Percentiles rank a stretch among this genome's conserved stretches.
These are phyloP conservation scores for Furnarius figulus DNA, from an alignment of 2,113 vertebrate genomes.

Conservation along the genomic window DNA sequence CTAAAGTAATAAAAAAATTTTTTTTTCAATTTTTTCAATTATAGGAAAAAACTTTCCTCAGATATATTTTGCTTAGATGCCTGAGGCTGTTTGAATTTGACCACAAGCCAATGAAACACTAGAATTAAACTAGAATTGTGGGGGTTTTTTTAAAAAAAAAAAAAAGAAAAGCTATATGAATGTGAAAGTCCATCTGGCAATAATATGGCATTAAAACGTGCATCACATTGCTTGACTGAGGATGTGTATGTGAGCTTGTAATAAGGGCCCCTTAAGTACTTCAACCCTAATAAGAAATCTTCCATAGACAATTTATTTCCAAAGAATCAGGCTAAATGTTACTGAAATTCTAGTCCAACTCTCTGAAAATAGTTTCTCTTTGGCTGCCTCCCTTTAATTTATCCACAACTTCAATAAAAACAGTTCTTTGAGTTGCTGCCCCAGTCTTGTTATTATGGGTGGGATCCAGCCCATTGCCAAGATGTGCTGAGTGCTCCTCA, in stretches of 20 bases:
- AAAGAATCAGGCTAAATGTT: background rate
- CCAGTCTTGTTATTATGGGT: background rate
- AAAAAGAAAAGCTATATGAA: background rate
- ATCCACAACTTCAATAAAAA: slow-evolving; percentile 2
- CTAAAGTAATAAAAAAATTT: background rate
- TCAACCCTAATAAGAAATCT: background rate
- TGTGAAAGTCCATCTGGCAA: background rate
- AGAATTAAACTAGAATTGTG: background rate
- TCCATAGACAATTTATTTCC: background rate
- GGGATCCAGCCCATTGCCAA: fast-evolving
- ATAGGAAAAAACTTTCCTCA: background rate
- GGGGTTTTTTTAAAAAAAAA: background rate
- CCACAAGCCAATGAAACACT: background rate
- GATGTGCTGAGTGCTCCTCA: background rate
- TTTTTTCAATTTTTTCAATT: too few species aligned
- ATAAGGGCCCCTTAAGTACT: background rate
- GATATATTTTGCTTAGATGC: background rate
- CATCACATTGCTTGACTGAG: background rate
- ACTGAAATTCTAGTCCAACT: background rate
- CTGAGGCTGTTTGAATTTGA: background rate
- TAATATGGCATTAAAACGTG: background rate
- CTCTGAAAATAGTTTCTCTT: slow-evolving; percentile 55
- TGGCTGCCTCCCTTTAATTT: slow-evolving; percentile 59
- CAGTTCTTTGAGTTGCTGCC: slow-evolving; percentile 1
- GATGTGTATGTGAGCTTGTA: background rate